Percentiles rank a stretch among this genome's conserved stretches.
These are phyloP conservation scores for silkworm (Bombyx mori) DNA, from an alignment of 1,140 invertebrate species.

Conservation along the genomic window ASM3026992v2 NC_085125.1:11546501-11547000, in stretches of 20 bases:
- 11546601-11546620: neutral
- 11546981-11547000: too few relatives aligned
- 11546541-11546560: neutral
- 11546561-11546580: constrained; percentile 4
- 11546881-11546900: too few relatives aligned
- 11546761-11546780: constrained; percentile 96
- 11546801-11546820: neutral
- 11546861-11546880: too few relatives aligned
- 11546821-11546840: too few relatives aligned
- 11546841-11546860: too few relatives aligned
- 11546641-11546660: neutral
- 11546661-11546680: neutral
- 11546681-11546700: constrained; percentile 2
- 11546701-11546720: constrained; percentile 75
- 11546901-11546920: too few relatives aligned
- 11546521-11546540: too few relatives aligned
- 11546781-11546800: constrained; percentile 54
- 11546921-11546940: too few relatives aligned
- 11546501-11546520: too few relatives aligned
- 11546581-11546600: constrained; percentile 2
- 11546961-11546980: too few relatives aligned
- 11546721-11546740: constrained; percentile 95
- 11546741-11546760: constrained; percentile 92
- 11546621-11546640: neutral
- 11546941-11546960: too few relatives aligned